Evolutionary conservation across 2,113 vertebrate genomes (phyloP).

Genomic region (Chloropsis cyanopogon): DNA sequence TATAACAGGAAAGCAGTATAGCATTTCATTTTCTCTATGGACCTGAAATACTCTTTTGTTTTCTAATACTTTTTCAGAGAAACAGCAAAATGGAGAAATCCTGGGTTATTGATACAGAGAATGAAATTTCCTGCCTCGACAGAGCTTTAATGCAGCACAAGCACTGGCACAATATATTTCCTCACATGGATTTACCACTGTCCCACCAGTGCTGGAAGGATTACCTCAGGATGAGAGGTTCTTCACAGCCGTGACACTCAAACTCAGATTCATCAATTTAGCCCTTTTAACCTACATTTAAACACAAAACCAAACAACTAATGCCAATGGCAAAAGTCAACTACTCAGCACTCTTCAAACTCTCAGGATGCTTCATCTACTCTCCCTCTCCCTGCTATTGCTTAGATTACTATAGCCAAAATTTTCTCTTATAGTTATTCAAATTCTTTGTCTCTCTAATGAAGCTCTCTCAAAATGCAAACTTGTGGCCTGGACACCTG

Average conservation of each 20-base stretch:
- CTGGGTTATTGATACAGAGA: neutral
- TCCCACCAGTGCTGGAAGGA: neutral
- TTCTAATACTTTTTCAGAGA: neutral
- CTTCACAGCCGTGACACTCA: neutral
- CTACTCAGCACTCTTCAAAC: neutral
- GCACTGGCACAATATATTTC: neutral
- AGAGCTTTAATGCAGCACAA: neutral
- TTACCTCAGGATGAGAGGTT: neutral
- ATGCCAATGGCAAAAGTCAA: neutral
- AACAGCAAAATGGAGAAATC: neutral
- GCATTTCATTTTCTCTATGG: neutral
- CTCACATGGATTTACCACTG: neutral
- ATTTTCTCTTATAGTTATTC: neutral
- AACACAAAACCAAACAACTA: neutral
- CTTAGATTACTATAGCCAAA: neutral
- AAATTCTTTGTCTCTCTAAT: conserved; percentile 8
- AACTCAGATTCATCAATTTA: neutral
- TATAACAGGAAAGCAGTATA: neutral
- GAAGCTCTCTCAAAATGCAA: neutral
- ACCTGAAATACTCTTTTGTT: neutral
- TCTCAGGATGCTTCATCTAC: neutral
- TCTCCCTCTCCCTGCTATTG: accelerated
- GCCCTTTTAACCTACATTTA: neutral
- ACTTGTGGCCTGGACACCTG: conserved; percentile 10
- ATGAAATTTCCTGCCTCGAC: neutral